Base-by-base conservation (phyloP, 1,140 invertebrate species). In the Phymastichus coffea region DNA sequence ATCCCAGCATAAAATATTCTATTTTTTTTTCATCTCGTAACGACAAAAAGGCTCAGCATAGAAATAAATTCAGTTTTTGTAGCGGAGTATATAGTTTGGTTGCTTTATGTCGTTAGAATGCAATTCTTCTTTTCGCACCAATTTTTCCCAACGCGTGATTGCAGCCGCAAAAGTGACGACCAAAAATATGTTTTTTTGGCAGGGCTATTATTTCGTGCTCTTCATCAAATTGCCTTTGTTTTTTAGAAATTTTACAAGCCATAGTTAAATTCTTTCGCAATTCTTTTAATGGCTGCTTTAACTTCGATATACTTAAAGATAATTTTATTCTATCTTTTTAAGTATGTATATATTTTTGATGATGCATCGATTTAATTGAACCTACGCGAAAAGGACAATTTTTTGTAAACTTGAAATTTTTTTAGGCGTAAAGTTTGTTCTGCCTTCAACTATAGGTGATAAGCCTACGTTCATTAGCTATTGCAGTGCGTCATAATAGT, bases 161-260 rank as follows among this genome's bases (percentile, higher is more conserved):
- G 37, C 22, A 61, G 44, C 52, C 59, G 52, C 59, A 49, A 61
- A n/a, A 61, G 52, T 56, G 59, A 55, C 59, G 52, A 61, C 26
- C 52, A 54, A 47, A 61, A 61, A 61, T 61, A 61, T 49, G 26
- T 26, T 23, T 33, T 54, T 46, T 46, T 44, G n/a, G n/a, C 12
- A 54, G 25, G 22, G 28, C 43, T n/a, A 52, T 10, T 52, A 26
- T 41, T 25, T 44, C 25, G 30, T 30, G 33, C 40, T 4, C n/a
- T n/a, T n/a, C n/a, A n/a, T n/a, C 46, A 8, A 20, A 28, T 14
- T 17, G 33, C 10, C 4, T 14, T 17, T 14, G 15, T 28, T 33
- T n/a, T 26, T 49, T 26, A 40, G n/a, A 14, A 40, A 20, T 40
- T 26, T 25, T 46, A 25, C 23, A 15, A 41, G 22, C 28, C 33